Evolutionary conservation across 2,113 vertebrate genomes (phyloP).

Genomic region (Callopanchax toddi): DNA sequence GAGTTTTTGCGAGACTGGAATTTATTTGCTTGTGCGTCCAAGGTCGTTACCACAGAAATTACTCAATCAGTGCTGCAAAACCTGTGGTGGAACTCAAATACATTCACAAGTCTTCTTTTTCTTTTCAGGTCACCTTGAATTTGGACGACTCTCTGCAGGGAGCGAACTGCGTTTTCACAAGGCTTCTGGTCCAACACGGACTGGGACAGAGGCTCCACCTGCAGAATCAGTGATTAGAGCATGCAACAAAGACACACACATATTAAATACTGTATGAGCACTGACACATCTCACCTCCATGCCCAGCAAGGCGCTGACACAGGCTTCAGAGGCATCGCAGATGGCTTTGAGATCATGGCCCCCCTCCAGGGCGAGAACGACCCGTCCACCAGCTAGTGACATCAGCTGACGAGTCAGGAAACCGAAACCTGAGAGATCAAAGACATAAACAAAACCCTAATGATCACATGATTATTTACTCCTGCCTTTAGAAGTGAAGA

Average conservation of each 20-base stretch:
- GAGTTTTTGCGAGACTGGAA: constrained; percentile 4
- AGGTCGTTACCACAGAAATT: constrained; percentile 3
- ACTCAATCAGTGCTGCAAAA: constrained; percentile 1
- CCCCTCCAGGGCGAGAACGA: constrained; percentile 90
- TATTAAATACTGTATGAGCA: background rate
- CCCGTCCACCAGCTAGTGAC: constrained; percentile 87
- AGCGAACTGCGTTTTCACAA: constrained; percentile 85
- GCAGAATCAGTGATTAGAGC: constrained; percentile 17
- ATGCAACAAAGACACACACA: background rate
- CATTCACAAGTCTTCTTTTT: too few relatives aligned
- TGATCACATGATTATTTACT: background rate
- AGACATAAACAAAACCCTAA: background rate
- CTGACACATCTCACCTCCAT: constrained; percentile 83
- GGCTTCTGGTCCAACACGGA: constrained; percentile 86
- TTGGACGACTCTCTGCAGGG: constrained; percentile 85
- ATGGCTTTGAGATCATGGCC: constrained; percentile 91
- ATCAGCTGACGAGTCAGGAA: constrained; percentile 94
- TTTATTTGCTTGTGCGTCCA: constrained; percentile 6
- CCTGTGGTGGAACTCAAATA: background rate
- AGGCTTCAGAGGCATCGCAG: constrained; percentile 92
- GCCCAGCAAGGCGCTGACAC: constrained; percentile 88
- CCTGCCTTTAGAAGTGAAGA: background rate
- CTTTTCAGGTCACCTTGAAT: constrained; percentile 88
- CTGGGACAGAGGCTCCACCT: constrained; percentile 88
- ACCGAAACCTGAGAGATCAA: constrained; percentile 86